Evolutionary conservation across 2,888 invertebrate genomes (phyloP).

Genomic region (Conistra vaccinii): DNA sequence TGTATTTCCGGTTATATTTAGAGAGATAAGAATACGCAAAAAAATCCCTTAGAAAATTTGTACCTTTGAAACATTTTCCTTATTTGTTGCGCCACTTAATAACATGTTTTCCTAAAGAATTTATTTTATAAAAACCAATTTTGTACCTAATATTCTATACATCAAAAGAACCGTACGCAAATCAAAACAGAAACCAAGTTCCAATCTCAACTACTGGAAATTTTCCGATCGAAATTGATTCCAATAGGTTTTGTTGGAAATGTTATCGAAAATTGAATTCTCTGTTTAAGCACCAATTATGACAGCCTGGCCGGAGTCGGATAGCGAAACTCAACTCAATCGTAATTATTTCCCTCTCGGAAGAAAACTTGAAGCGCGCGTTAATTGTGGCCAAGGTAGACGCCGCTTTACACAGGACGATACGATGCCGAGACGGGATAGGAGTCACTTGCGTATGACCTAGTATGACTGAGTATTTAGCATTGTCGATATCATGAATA

Average conservation of each 20-base stretch:
- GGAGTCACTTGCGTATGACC: constrained; percentile 29
- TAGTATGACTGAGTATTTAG: neutral
- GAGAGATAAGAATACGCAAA: constrained; percentile 6
- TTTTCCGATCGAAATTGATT: constrained; percentile 52
- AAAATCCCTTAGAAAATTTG: constrained; percentile 21
- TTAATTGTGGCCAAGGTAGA: constrained; percentile 79
- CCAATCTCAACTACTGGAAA: constrained; percentile 37
- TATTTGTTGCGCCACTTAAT: constrained; percentile 31
- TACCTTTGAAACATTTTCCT: constrained; percentile 37
- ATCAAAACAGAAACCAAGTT: constrained; percentile 34
- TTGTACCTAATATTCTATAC: constrained; percentile 24
- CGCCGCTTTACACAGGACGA: constrained; percentile 47
- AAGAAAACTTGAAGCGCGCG: constrained; percentile 83
- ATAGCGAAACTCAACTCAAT: constrained; percentile 85
- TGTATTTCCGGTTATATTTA: constrained; percentile 14
- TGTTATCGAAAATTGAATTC: constrained; percentile 76
- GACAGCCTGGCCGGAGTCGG: constrained; percentile 75
- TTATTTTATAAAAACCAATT: constrained; percentile 29
- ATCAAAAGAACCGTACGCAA: constrained; percentile 24
- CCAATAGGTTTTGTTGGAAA: constrained; percentile 50
- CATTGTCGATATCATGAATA: neutral
- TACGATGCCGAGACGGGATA: constrained; percentile 44
- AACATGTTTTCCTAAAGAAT: constrained; percentile 29
- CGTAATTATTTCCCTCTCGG: constrained; percentile 85
- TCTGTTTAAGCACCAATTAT: constrained; percentile 86